Evolutionary conservation across 2,888 invertebrate genomes (phyloP).

Genomic region (Pasiphila rectangulata): DNA sequence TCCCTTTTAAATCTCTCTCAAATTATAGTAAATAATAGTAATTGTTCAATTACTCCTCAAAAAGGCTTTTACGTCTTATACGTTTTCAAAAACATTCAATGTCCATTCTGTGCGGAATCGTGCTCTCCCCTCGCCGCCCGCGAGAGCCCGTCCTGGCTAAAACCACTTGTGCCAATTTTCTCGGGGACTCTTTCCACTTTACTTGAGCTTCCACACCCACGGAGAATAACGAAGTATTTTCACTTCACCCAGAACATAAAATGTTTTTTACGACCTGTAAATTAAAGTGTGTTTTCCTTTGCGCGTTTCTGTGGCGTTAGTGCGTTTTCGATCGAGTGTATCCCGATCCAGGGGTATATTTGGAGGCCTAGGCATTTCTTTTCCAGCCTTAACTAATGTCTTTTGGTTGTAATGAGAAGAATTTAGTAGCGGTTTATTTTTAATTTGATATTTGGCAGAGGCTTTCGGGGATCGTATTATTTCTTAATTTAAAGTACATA

Average conservation of each 20-base stretch:
- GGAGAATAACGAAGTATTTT: conserved; percentile 53
- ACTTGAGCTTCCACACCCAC: conserved; percentile 64
- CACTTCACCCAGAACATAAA: conserved; percentile 44
- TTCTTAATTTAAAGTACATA: conserved; percentile 34
- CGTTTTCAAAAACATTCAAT: neutral
- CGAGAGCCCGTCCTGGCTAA: conserved; percentile 65
- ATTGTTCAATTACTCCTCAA: conserved; percentile 19
- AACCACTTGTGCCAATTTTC: conserved; percentile 82
- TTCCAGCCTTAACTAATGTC: conserved; percentile 69
- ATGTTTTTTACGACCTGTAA: conserved; percentile 39
- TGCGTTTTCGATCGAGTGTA: conserved; percentile 33
- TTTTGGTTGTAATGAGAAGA: conserved; percentile 73
- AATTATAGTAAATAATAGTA: too few species aligned
- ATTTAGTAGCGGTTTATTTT: conserved; percentile 65
- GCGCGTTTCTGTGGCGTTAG: conserved; percentile 24
- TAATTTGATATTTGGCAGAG: conserved; percentile 61
- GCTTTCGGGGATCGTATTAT: conserved; percentile 34
- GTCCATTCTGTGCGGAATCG: conserved; percentile 15
- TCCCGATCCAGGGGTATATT: conserved; percentile 60
- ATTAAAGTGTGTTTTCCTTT: conserved; percentile 50
- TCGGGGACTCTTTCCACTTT: conserved; percentile 77
- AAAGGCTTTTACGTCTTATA: conserved; percentile 14
- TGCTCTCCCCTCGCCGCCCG: conserved; percentile 50
- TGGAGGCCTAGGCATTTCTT: conserved; percentile 71
- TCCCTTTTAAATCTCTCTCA: too few species aligned